Base-by-base conservation (phyloP, 2,888 invertebrate species). In the Toxonevra muliebris region DNA sequence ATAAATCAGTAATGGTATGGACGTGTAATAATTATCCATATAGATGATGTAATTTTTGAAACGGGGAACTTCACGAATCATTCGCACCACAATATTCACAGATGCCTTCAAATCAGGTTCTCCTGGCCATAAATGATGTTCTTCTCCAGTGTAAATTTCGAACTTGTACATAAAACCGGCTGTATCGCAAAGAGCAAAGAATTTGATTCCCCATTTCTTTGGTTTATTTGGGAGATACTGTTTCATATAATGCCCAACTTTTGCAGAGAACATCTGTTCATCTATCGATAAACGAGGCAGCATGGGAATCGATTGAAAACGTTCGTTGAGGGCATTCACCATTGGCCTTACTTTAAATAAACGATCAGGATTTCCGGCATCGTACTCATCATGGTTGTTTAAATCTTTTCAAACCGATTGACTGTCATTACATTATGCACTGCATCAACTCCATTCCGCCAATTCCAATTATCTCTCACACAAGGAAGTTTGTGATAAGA, bases 201-300 rank as follows among this genome's bases (percentile, higher is more conserved):
- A 61, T 60, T 75, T 76, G 55, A 71, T 75, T 15, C 74, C 73
- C 72, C 72, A 75, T 69, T 75, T 76, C 65, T 76, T 69, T 5
- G 74, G 74, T 66, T 76, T 76, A 43, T 58, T 59, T 19, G 71
- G 70, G n/a, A n/a, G n/a, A 52, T 70, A 72, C 43, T 66, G 63
- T 43, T 70, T 70, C 65, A 70, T 67, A 52, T 63, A 69, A 55
- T 71, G 65, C 13, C 58, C 59, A 15, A 65, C 50, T 62, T 66
- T 48, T n/a, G n/a, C n/a, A n/a, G n/a, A n/a, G n/a, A n/a, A n/a
- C n/a, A n/a, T n/a, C n/a, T n/a, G n/a, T n/a, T n/a, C n/a, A n/a
- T n/a, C n/a, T n/a, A n/a, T n/a, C n/a, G 68, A 68, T 61, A 68
- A 60, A 53, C 59, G 59, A 58, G 60, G 41, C 60, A 45, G 30